phyloP scores from a whole-genome alignment of 2,797 vertebrate genomes.

The Taeniopygia guttata region DNA sequence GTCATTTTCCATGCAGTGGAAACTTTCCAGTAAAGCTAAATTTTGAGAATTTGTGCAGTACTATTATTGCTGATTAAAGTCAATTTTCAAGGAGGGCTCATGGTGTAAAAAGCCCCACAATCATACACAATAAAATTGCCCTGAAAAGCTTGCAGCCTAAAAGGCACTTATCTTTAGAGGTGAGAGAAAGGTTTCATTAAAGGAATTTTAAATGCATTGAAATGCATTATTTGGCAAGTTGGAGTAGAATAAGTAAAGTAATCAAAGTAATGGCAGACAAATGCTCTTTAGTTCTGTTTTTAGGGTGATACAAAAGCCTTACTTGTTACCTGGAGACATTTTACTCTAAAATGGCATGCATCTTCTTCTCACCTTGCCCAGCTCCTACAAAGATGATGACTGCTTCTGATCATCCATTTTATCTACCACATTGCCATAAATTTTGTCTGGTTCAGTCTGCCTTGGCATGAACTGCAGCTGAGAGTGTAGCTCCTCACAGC shows the following conservation, averaged over 20 bases:
- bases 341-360: not conserved
- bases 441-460: not conserved
- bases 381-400: not conserved
- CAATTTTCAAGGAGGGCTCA: not conserved
- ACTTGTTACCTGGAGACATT: not conserved
- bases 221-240: not conserved
- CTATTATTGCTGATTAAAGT: not conserved
- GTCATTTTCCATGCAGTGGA: not conserved
- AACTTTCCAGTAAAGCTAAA: not conserved
- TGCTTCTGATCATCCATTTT: not conserved
- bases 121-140: not conserved
- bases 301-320: not conserved
- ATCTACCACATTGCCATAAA: not conserved
- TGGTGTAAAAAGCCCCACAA: not conserved
- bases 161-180: not conserved
- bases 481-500: not conserved
- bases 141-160: not conserved
- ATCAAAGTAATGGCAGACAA: not conserved
- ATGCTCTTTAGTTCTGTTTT: not conserved
- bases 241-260: not conserved
- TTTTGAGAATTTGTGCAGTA: not conserved
- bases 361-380: not conserved
- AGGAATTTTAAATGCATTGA: not conserved
- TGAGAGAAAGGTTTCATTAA: constrained; percentile 3
- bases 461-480: not conserved